These are phyloP conservation scores for Campaea margaritaria DNA, from an alignment of 2,888 invertebrate species.

Conservation along the genomic window DNA sequence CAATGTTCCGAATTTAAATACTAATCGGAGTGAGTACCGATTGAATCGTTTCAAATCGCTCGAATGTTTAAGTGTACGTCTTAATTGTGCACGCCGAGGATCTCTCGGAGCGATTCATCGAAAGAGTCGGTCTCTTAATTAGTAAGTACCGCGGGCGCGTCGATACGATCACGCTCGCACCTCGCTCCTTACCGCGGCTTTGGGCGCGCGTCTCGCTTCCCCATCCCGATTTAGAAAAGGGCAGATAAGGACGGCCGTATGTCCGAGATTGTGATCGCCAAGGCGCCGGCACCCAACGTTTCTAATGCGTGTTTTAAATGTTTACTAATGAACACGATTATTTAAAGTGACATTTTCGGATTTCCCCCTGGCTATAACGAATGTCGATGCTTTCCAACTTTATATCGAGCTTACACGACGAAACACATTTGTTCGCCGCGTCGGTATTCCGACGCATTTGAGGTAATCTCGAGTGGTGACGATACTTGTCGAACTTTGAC, in stretches of 20 bases:
- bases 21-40: conserved; percentile 67
- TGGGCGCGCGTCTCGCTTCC: conserved; percentile 51
- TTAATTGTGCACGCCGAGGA: conserved; percentile 66
- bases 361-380: conserved; percentile 69
- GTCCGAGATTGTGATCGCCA: conserved; percentile 71
- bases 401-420: conserved; percentile 42
- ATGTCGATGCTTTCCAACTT: conserved; percentile 47
- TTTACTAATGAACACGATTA: conserved; percentile 85
- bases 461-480: conserved; percentile 32
- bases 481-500: conserved; percentile 55
- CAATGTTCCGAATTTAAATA: conserved; percentile 73
- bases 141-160: conserved; percentile 72
- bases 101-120: conserved; percentile 53
- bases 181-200: conserved; percentile 67
- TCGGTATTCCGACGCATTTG: conserved; percentile 39
- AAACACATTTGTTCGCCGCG: conserved; percentile 33
- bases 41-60: conserved; percentile 63
- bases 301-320: conserved; percentile 83
- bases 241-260: conserved; percentile 58
- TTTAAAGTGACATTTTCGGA: conserved; percentile 83
- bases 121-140: conserved; percentile 70
- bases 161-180: conserved; percentile 77
- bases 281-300: conserved; percentile 80
- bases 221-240: conserved; percentile 29
- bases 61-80: conserved; percentile 67